Conservation (phyloP, 2,113 vertebrate species). For the Nicator chloris region DNA sequence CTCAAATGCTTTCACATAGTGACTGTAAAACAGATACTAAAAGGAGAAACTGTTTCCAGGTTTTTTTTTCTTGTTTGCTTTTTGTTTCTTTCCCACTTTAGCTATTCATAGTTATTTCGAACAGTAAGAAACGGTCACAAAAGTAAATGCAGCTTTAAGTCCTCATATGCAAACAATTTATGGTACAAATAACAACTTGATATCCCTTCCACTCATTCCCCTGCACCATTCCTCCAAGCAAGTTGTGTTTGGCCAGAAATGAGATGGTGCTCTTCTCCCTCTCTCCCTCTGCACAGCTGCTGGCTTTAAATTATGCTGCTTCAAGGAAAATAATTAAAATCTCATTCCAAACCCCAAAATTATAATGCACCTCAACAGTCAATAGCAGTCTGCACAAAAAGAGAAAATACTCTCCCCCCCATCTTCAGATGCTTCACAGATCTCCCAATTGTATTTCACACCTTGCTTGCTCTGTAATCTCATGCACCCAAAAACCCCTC, state of each 20-base stretch:
- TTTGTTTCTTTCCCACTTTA: slow-evolving; percentile 2
- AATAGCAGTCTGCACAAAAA: neutral
- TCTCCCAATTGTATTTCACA: neutral
- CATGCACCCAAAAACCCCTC: neutral
- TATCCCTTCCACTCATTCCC: neutral
- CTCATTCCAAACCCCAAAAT: neutral
- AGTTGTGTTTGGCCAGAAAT: neutral
- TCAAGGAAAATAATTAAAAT: neutral
- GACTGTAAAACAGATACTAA: slow-evolving; percentile 5
- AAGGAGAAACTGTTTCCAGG: slow-evolving; percentile 42
- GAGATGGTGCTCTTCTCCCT: neutral
- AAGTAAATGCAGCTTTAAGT: neutral
- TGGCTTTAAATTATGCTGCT: neutral
- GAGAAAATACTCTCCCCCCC: neutral
- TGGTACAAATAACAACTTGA: neutral
- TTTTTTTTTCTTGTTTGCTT: neutral
- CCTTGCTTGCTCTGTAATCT: neutral
- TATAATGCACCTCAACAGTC: rapidly evolving
- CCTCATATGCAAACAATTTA: neutral
- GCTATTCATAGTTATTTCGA: neutral
- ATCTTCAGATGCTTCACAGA: neutral
- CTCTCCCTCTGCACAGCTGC: neutral
- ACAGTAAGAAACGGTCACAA: neutral
- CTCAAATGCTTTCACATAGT: neutral
- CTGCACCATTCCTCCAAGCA: neutral